phyloP scores from a whole-genome alignment of 2,888 invertebrate species.

The Drosophila fungiperda region DNA sequence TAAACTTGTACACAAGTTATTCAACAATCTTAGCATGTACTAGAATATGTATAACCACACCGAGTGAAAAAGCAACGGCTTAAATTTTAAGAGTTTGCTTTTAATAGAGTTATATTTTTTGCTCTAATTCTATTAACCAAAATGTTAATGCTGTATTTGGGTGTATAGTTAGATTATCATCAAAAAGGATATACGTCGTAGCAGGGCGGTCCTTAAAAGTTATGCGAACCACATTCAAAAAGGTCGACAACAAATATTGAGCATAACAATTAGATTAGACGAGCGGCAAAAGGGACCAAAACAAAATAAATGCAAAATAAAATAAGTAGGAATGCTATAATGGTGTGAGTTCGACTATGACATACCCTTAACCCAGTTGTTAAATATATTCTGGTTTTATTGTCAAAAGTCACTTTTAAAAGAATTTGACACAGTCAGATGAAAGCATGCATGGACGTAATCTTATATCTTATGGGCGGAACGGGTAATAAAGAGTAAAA shows the following conservation, averaged over 20 bases:
- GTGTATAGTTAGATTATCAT: conserved; percentile 21
- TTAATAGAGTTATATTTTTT: neutral
- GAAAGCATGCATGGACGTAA: neutral
- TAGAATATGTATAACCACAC: neutral
- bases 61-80: neutral
- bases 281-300: conserved; percentile 10
- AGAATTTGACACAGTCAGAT: neutral
- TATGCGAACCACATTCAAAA: conserved; percentile 34
- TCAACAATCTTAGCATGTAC: neutral
- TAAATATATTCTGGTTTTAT: neutral
- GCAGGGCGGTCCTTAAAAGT: conserved; percentile 38
- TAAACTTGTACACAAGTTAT: neutral
- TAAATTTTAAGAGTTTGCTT: neutral
- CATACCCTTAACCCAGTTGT: neutral
- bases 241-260: conserved; percentile 40
- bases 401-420: neutral
- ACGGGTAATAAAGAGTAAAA: neutral
- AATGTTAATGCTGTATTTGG: neutral
- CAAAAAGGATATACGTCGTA: neutral
- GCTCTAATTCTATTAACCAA: neutral
- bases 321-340: conserved; percentile 7
- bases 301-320: conserved; percentile 10
- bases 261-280: conserved; percentile 52
- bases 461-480: neutral
- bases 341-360: conserved; percentile 15